These are phyloP conservation scores for Acanthococcus lagerstroemiae DNA, from an alignment of 2,888 invertebrate genomes.

Conservation along the genomic window DNA sequence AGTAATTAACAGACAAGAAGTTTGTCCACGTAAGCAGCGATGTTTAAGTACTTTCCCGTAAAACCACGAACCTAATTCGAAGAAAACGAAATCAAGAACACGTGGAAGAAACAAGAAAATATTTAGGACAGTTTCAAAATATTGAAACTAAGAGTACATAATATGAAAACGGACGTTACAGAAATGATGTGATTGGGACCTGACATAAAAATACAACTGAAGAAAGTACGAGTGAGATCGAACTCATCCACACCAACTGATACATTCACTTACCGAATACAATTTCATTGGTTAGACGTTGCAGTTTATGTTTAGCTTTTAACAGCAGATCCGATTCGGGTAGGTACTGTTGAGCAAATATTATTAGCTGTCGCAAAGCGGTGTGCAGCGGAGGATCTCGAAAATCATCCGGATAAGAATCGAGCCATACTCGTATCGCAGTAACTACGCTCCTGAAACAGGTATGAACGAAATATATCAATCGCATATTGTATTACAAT, in stretches of 20 bases:
- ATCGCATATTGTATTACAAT: too few species aligned
- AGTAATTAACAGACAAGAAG: too few species aligned
- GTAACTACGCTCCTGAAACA: slow-evolving; percentile 65
- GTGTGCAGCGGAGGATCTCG: slow-evolving; percentile 68
- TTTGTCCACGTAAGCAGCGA: too few species aligned
- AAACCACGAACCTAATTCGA: too few species aligned
- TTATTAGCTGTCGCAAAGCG: slow-evolving; percentile 68
- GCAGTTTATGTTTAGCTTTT: slow-evolving; percentile 64
- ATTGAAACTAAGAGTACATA: too few species aligned
- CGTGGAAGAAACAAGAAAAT: too few species aligned
- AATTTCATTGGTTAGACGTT: slow-evolving; percentile 53
- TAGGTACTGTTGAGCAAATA: slow-evolving; percentile 71
- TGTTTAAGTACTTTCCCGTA: too few species aligned
- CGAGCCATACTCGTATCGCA: slow-evolving; percentile 92
- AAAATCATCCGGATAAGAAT: slow-evolving; percentile 90
- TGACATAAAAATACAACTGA: background rate
- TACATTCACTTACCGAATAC: background rate
- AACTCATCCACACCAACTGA: background rate
- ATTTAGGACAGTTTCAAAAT: too few species aligned
- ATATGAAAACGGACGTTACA: too few species aligned
- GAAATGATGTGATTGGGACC: too few species aligned
- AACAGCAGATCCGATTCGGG: slow-evolving; percentile 75
- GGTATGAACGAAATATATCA: too few species aligned
- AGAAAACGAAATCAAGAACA: too few species aligned
- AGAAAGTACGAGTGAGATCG: background rate